These are phyloP conservation scores for Cydia fagiglandana DNA, from an alignment of 1,140 invertebrate genomes.

Conservation along the genomic window DNA sequence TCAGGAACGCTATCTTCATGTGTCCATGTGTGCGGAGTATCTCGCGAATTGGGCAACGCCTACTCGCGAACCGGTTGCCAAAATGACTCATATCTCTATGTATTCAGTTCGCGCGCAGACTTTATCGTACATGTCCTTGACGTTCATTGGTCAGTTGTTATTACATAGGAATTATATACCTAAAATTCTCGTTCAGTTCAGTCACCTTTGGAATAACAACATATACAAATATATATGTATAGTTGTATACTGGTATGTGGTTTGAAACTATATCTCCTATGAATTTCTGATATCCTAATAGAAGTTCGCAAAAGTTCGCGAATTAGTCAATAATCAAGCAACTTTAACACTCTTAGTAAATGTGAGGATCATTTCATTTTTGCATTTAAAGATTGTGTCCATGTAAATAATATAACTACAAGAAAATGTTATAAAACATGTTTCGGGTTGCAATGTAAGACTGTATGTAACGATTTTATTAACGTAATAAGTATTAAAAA, in stretches of 20 bases:
- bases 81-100: slow-evolving; percentile 56
- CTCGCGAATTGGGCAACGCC: slow-evolving; percentile 63
- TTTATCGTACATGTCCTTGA: slow-evolving; percentile 28
- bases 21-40: slow-evolving; percentile 47
- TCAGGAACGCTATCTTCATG: slow-evolving; percentile 52
- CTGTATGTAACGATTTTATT: too few species aligned
- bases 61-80: slow-evolving; percentile 60
- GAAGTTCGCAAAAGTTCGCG: slow-evolving; percentile 3
- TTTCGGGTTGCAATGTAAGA: too few species aligned
- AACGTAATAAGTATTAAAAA: too few species aligned
- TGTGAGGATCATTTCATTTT: too few species aligned
- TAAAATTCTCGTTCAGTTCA: not conserved
- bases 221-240: not conserved
- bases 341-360: too few species aligned
- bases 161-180: slow-evolving; percentile 1
- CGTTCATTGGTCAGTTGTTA: slow-evolving; percentile 7
- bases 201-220: not conserved
- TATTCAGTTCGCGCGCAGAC: slow-evolving; percentile 23
- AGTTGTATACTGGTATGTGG: not conserved
- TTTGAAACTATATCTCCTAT: not conserved
- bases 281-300: slow-evolving; percentile 18
- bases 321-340: not conserved
- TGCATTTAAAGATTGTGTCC: too few species aligned
- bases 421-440: too few species aligned
- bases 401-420: too few species aligned